Evolutionary conservation across 2,888 invertebrate genomes (phyloP).

Genomic region (Mythimna pallens): DNA sequence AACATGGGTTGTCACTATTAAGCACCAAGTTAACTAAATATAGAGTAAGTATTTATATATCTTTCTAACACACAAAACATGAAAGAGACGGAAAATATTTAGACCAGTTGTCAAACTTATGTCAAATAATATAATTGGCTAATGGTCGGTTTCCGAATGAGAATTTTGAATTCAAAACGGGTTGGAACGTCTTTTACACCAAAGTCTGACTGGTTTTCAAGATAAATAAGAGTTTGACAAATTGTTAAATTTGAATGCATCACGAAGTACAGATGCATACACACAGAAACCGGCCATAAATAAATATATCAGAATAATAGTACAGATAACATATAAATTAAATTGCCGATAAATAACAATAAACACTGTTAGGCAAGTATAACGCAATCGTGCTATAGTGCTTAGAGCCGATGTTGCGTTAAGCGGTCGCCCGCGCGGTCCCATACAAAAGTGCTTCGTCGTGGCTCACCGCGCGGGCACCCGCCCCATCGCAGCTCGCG

Average conservation of each 20-base stretch:
- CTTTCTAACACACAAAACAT: neutral
- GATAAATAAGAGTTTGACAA: too few species aligned
- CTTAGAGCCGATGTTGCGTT: too few species aligned
- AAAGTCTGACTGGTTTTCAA: too few species aligned
- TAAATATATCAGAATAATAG: constrained; percentile 6
- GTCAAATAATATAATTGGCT: neutral
- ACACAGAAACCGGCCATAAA: neutral
- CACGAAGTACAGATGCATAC: too few species aligned
- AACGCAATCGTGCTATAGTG: neutral
- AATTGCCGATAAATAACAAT: constrained; percentile 9
- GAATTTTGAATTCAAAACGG: too few species aligned
- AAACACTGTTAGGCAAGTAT: constrained; percentile 36
- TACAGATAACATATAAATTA: constrained; percentile 16
- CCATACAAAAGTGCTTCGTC: too few species aligned
- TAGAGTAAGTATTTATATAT: neutral
- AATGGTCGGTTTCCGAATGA: neutral
- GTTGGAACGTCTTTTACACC: too few species aligned
- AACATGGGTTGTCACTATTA: neutral
- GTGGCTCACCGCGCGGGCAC: too few species aligned
- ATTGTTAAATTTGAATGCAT: too few species aligned
- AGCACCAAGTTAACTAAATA: constrained; percentile 8
- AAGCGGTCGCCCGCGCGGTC: too few species aligned
- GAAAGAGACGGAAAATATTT: constrained; percentile 13
- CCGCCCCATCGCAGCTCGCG: too few species aligned
- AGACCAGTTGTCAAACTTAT: neutral